Base-by-base conservation (phyloP, 2,113 vertebrate genomes). In the Upupa epops region DNA sequence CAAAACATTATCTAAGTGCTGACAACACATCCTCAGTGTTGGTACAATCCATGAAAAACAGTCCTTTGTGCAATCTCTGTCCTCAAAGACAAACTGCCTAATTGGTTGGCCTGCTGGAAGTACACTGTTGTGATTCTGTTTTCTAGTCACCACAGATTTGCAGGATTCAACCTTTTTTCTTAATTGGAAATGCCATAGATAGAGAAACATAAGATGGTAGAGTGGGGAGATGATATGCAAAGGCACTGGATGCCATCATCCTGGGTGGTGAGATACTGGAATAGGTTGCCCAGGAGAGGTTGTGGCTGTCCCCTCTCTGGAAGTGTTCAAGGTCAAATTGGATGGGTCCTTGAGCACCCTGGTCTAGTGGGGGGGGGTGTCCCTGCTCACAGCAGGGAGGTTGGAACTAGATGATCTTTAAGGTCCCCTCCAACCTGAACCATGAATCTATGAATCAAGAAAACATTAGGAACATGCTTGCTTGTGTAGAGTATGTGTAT, bases 11-110 rank as follows among this genome's bases (percentile, higher is more conserved):
- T 89, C 76, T 64, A 54, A 84, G 77, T 40, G 52, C 59, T 93
- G 66, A 82, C 70, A 92, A 31, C 32, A 31, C 32, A 51, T 61
- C 11, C 59, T 84, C 24, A 15, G 66, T 78, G 48, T 72, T 85
- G 42, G 71, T 76, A 79, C n/a, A 72, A 60, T 72, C 54, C 40
- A 45, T 68, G 83, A 9, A 72, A 83, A 78, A 58, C 77, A 49
- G 40, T 17, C 32, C 55, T 71, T 68, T 89, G 70, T 92, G 78
- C 54, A 42, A 26, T 76, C 73, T 83, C 66, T 86, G 29, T n/a
- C 60, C 22, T 90, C 74, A 90, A 95, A 80, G 88, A 79, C 77
- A 78, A 90, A 26, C 25, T 45, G 36, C 25, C n/a, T 78, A 58
- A 76, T 94, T 84, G 83, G 29, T 73, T 72, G 83, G 74, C 74